Evolutionary conservation across 2,113 vertebrate genomes (phyloP).

Genomic region (Podarcis muralis): DNA sequence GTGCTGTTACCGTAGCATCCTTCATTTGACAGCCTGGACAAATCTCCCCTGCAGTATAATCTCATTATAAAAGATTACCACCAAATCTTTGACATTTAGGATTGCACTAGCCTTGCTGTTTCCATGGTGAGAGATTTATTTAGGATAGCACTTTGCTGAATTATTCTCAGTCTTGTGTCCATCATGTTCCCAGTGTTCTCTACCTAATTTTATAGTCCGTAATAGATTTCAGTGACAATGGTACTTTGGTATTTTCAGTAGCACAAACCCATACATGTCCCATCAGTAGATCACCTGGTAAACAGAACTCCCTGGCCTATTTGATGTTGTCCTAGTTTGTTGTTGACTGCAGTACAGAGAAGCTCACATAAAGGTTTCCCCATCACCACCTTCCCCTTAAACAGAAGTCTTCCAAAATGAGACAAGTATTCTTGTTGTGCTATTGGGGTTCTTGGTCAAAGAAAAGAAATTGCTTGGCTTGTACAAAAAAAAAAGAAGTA

Average conservation of each 20-base stretch:
- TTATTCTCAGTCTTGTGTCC: not conserved
- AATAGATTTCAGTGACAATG: not conserved
- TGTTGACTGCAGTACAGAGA: not conserved
- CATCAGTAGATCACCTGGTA: not conserved
- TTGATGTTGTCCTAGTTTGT: not conserved
- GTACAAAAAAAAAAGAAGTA: not conserved
- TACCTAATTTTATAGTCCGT: not conserved
- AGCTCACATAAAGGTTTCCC: not conserved
- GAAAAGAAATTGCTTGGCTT: not conserved
- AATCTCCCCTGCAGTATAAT: not conserved
- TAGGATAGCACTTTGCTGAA: not conserved
- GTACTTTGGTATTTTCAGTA: not conserved
- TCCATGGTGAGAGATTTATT: not conserved
- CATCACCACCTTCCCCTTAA: not conserved
- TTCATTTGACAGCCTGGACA: not conserved
- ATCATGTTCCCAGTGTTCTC: not conserved
- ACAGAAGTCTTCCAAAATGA: not conserved
- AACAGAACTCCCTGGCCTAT: not conserved
- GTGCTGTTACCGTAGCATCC: not conserved
- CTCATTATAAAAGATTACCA: conserved; percentile 1
- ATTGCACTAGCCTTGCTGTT: not conserved
- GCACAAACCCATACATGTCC: not conserved
- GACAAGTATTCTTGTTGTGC: not conserved
- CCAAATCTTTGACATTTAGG: conserved; percentile 3
- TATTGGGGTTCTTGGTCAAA: not conserved